Evolutionary conservation across 1,140 invertebrate genomes (phyloP).

Genomic region (Rhopalosiphum padi): DNA sequence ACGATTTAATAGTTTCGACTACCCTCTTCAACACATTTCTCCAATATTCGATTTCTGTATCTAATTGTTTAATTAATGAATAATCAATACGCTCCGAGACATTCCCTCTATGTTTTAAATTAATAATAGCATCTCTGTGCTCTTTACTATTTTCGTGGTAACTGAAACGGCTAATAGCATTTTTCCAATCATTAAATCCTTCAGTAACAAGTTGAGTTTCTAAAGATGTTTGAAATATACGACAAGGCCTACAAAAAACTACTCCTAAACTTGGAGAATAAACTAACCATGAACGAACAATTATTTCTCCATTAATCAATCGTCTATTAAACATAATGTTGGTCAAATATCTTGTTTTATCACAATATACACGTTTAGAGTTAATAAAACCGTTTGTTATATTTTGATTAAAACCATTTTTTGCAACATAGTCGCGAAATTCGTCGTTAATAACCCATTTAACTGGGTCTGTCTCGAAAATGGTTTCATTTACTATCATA

Average conservation of each 20-base stretch:
- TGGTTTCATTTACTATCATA: conserved; percentile 4
- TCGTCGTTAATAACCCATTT: conserved; percentile 21
- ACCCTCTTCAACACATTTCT: not conserved
- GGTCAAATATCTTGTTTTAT: not conserved
- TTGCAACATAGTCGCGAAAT: conserved; percentile 23
- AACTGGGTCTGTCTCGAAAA: not conserved
- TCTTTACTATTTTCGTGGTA: conserved; percentile 60
- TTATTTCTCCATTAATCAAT: not conserved
- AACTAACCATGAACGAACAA: conserved; percentile 13
- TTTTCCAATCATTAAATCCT: conserved; percentile 62
- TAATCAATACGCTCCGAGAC: not conserved
- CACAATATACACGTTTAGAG: not conserved
- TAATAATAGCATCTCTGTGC: conserved; percentile 59
- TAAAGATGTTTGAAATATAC: conserved; percentile 59
- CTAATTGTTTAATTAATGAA: not conserved
- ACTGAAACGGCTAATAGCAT: conserved; percentile 59
- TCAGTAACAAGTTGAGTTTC: conserved; percentile 56
- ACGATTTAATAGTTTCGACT: conserved; percentile 22
- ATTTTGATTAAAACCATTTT: conserved; percentile 32
- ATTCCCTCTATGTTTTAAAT: conserved; percentile 52
- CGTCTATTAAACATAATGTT: not conserved
- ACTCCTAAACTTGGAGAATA: conserved; percentile 7
- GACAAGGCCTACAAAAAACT: conserved; percentile 58
- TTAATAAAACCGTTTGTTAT: not conserved
- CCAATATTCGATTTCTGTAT: not conserved